These are phyloP conservation scores for Crotalus tigris DNA, from an alignment of 2,113 vertebrate genomes.

Conservation along the genomic window DNA sequence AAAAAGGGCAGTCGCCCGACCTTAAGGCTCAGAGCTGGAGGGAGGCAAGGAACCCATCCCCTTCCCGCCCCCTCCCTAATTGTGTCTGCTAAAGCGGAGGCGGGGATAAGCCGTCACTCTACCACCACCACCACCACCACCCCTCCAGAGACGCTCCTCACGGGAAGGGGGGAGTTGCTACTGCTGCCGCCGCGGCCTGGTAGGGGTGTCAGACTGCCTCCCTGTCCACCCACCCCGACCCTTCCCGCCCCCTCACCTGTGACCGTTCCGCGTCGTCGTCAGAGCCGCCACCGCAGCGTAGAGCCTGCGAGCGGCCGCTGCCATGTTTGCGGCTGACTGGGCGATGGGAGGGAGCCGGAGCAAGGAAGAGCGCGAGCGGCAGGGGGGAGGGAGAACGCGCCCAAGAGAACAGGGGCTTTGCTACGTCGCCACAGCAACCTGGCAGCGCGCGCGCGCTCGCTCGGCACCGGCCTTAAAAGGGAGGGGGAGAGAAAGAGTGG, in stretches of 20 bases:
- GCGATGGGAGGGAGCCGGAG: background rate
- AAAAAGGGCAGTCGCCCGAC: no score
- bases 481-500: background rate
- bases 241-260: slow-evolving; percentile 38
- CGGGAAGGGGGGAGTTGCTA: background rate
- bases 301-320: slow-evolving; percentile 26
- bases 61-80: background rate
- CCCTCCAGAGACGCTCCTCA: background rate
- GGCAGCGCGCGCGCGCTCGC: background rate
- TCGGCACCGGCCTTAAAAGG: background rate
- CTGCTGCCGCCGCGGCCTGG: background rate
- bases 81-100: background rate
- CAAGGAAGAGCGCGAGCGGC: background rate
- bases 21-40: background rate
- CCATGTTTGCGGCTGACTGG: slow-evolving; percentile 28
- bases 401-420: background rate
- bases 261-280: background rate
- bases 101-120: background rate
- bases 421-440: slow-evolving; percentile 42
- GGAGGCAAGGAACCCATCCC: no score
- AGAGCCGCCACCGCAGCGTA: background rate
- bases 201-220: background rate
- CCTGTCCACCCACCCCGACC: slow-evolving; percentile 20
- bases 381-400: background rate
- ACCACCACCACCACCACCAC: no score